Conservation (phyloP, 1,140 invertebrate genomes). For the Rhysida immarginata region DNA sequence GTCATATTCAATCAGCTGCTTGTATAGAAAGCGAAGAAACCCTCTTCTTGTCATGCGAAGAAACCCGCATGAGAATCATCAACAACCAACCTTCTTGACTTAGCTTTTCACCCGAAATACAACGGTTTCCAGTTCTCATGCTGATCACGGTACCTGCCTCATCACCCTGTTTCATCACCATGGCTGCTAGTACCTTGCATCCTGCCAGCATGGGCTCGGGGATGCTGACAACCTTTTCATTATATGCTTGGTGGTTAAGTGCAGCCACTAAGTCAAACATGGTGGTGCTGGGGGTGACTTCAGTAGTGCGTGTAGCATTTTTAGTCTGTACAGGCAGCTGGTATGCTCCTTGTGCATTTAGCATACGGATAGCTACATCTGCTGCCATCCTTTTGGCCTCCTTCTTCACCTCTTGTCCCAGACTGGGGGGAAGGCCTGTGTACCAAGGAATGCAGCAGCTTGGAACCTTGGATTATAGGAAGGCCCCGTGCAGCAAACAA, state of each 20-base stretch:
- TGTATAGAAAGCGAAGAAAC: constrained; percentile 35
- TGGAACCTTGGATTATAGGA: constrained; percentile 30
- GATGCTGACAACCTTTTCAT: constrained; percentile 24
- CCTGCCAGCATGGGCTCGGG: constrained; percentile 27
- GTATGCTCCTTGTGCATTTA: constrained; percentile 26
- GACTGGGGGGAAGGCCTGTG: constrained; percentile 24
- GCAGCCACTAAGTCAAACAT: constrained; percentile 32
- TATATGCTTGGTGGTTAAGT: constrained; percentile 29
- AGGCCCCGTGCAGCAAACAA: constrained; percentile 27
- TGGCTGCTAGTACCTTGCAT: constrained; percentile 30
- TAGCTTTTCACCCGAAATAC: constrained; percentile 31
- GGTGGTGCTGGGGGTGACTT: constrained; percentile 6
- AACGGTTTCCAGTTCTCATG: constrained; percentile 31
- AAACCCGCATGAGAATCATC: constrained; percentile 37
- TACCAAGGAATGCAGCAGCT: constrained; percentile 27
- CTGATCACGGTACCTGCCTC: constrained; percentile 26
- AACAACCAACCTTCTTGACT: constrained; percentile 30
- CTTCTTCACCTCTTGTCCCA: constrained; percentile 31
- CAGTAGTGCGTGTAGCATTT: not conserved
- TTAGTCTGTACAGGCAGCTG: constrained; percentile 9
- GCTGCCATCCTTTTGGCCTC: constrained; percentile 31
- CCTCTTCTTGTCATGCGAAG: constrained; percentile 30
- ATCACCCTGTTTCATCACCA: constrained; percentile 30
- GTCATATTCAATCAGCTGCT: constrained; percentile 25
- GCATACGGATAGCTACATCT: constrained; percentile 27